These are phyloP conservation scores for Drosophila recens DNA, from an alignment of 2,888 invertebrate species.

Conservation along the genomic window DNA sequence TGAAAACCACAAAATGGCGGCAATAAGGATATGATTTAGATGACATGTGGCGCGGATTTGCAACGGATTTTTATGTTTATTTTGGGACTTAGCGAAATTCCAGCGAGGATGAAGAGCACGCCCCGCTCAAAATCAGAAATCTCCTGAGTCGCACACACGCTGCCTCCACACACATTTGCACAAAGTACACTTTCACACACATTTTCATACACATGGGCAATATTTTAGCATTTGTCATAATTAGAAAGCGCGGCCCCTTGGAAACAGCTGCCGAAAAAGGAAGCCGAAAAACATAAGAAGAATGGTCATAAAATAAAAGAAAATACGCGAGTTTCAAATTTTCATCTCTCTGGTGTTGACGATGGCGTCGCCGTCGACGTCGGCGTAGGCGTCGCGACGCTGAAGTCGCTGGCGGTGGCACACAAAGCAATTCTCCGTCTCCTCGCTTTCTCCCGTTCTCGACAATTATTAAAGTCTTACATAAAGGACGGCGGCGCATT, in stretches of 20 bases:
- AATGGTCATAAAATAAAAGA: slow-evolving; percentile 70
- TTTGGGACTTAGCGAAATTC: slow-evolving; percentile 58
- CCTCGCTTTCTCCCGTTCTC: slow-evolving; percentile 46
- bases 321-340: slow-evolving; percentile 74
- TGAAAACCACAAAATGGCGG: slow-evolving; percentile 28
- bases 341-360: slow-evolving; percentile 54
- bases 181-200: slow-evolving; percentile 11
- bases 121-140: slow-evolving; percentile 61
- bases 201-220: slow-evolving; percentile 44
- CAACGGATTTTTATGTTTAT: slow-evolving; percentile 67
- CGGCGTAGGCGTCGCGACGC: slow-evolving; percentile 8
- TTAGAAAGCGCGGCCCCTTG: slow-evolving; percentile 67
- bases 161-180: slow-evolving; percentile 35
- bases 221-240: slow-evolving; percentile 80
- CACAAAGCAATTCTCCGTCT: slow-evolving; percentile 19
- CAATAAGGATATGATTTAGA: slow-evolving; percentile 62
- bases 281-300: slow-evolving; percentile 33
- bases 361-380: background rate
- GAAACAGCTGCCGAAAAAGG: slow-evolving; percentile 56
- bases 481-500: slow-evolving; percentile 74
- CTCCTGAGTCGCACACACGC: slow-evolving; percentile 43
- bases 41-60: slow-evolving; percentile 44
- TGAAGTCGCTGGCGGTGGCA: slow-evolving; percentile 13
- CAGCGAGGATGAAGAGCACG: slow-evolving; percentile 16
- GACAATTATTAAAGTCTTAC: slow-evolving; percentile 78